phyloP scores from a whole-genome alignment of 2,113 vertebrate genomes.

The Hippocampus zosterae region DNA sequence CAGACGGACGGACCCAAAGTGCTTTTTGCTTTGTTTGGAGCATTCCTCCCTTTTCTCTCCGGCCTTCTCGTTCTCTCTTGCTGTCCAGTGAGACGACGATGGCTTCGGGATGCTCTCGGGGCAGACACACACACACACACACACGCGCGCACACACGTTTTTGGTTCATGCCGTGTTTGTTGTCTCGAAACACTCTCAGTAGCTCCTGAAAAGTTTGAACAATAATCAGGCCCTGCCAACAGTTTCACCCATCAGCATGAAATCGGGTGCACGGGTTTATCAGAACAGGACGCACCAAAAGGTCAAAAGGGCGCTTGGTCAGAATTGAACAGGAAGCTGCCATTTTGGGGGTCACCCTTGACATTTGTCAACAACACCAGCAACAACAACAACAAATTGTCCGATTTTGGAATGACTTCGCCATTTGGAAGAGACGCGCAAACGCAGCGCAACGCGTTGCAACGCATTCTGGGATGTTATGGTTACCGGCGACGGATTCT shows the following conservation, averaged over 20 bases:
- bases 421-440: no score
- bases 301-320: no score
- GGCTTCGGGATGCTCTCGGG: slow-evolving; percentile 26
- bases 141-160: neutral
- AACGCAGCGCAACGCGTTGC: no score
- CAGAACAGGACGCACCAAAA: no score
- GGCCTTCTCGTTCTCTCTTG: slow-evolving; percentile 42
- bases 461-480: no score
- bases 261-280: no score
- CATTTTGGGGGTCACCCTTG: neutral
- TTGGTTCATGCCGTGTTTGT: neutral
- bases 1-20: slow-evolving; percentile 34
- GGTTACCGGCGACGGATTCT: no score
- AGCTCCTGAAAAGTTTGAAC: neutral
- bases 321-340: no score
- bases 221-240: neutral
- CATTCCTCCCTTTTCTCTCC: slow-evolving; percentile 50
- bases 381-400: no score
- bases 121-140: neutral
- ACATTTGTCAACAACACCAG: neutral
- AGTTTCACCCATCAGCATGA: no score
- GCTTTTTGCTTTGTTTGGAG: slow-evolving; percentile 47
- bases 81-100: slow-evolving; percentile 33
- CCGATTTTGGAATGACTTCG: no score
- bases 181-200: neutral